phyloP scores from a whole-genome alignment of 1,140 invertebrate genomes.

The Drosophila athabasca region DNA sequence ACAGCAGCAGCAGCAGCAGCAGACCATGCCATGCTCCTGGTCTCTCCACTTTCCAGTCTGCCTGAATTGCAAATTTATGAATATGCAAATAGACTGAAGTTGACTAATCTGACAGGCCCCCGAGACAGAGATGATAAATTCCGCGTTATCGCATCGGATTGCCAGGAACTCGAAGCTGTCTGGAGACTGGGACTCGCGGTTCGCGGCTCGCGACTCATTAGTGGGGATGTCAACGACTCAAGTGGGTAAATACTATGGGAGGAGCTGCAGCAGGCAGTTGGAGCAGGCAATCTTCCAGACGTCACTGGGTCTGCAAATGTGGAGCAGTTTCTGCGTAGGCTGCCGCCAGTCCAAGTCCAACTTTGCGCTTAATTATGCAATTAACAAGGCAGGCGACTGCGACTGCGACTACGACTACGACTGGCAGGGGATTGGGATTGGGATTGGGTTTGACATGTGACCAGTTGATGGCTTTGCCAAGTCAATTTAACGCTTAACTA shows the following conservation, averaged over 20 bases:
- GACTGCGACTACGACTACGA: too few species aligned
- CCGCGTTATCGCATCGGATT: conserved; percentile 41
- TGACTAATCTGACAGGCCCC: conserved; percentile 53
- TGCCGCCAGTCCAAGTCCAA: conserved; percentile 27
- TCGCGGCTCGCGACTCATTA: conserved; percentile 51
- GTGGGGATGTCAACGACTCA: conserved; percentile 51
- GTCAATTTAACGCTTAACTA: conserved; percentile 77
- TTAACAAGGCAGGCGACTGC: conserved; percentile 59
- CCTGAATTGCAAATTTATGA: conserved; percentile 51
- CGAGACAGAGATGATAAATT: conserved; percentile 59
- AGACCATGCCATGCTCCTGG: not conserved
- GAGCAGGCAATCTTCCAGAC: conserved; percentile 6
- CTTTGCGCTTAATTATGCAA: conserved; percentile 73
- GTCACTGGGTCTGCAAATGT: conserved; percentile 42
- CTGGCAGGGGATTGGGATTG: conserved; percentile 6
- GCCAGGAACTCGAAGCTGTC: conserved; percentile 8
- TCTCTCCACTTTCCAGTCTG: conserved; percentile 1
- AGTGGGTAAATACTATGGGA: conserved; percentile 27
- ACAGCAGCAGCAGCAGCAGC: conserved; percentile 8
- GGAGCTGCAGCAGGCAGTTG: not conserved
- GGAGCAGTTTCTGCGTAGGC: conserved; percentile 58
- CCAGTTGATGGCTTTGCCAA: conserved; percentile 57
- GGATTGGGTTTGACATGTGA: conserved; percentile 51
- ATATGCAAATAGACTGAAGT: conserved; percentile 68
- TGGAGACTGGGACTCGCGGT: not conserved